Conservation (phyloP, 2,113 vertebrate genomes). For the Bubo bubo region DNA sequence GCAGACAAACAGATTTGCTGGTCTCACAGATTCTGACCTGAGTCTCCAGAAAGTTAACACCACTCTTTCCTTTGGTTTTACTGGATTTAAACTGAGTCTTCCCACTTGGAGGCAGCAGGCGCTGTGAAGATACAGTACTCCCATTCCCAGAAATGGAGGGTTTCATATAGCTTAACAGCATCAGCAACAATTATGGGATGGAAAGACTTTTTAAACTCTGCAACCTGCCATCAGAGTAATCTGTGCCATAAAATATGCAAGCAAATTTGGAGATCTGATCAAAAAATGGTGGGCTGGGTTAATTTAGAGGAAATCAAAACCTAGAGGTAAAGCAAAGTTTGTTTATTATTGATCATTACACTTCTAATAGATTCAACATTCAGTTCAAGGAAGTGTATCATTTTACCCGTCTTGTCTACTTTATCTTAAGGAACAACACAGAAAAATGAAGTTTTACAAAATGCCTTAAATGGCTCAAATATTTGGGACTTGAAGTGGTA, state of each 20-base stretch:
- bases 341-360: background rate
- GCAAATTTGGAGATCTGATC: background rate
- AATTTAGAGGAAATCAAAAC: background rate
- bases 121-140: background rate
- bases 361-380: background rate
- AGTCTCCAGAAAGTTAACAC: background rate
- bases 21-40: background rate
- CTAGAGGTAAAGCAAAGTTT: background rate
- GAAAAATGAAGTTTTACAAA: background rate
- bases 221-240: background rate
- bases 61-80: background rate
- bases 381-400: background rate
- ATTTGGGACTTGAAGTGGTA: background rate
- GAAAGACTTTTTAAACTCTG: background rate
- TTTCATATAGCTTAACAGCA: background rate
- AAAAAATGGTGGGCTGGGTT: background rate
- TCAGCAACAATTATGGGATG: background rate
- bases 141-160: background rate
- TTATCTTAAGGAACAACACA: background rate
- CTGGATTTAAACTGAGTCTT: background rate
- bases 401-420: background rate
- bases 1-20: background rate
- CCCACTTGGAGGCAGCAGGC: conserved; percentile 2
- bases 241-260: background rate
- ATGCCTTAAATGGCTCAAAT: background rate